A percentile compares a stretch with the other conserved stretches of the same genome.
phyloP scores from a whole-genome alignment of 2,888 invertebrate genomes.

The Oasisia sp. region DNA sequence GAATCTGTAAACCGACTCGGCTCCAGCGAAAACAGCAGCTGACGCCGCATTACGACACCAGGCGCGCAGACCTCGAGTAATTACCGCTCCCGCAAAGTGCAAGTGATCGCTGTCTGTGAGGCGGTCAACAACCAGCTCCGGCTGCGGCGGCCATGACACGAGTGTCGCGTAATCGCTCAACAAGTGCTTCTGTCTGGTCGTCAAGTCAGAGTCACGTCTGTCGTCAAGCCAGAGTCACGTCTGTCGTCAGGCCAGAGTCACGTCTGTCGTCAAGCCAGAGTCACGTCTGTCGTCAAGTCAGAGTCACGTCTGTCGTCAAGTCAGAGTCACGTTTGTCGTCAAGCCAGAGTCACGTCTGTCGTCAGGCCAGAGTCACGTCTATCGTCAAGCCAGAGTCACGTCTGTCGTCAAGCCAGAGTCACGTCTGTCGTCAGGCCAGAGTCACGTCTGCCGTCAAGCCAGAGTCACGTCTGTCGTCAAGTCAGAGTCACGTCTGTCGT shows the following conservation, averaged over 20 bases:
- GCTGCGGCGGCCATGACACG: background rate
- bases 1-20: background rate
- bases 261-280: no score
- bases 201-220: background rate
- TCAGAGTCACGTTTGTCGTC: no score
- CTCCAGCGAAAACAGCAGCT: background rate
- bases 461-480: no score
- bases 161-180: background rate
- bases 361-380: no score
- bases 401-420: no score
- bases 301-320: no score
- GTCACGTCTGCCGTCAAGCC: no score
- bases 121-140: background rate
- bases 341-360: no score
- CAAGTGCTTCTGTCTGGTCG: background rate
- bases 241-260: background rate
- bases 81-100: background rate
- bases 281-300: no score
- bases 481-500: no score
- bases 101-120: background rate
- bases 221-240: background rate
- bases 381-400: no score
- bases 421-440: no score
- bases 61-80: background rate
- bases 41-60: background rate